Evolutionary conservation across 2,113 vertebrate species (phyloP).

Genomic region (Semnopithecus entellus): DNA sequence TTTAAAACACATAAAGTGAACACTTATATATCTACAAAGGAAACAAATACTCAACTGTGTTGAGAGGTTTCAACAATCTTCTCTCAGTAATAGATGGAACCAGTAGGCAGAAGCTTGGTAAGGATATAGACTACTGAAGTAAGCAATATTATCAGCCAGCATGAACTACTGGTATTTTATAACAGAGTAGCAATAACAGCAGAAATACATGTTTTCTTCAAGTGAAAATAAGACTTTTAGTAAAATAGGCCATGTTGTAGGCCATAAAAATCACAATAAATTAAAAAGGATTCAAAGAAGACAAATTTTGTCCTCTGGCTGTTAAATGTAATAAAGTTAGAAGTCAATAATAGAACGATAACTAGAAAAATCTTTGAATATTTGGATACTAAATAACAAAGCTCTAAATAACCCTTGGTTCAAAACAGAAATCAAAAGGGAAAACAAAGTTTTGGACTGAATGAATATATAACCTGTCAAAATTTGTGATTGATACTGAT

Average conservation of each 20-base stretch:
- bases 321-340: neutral
- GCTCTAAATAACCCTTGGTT: neutral
- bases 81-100: neutral
- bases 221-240: neutral
- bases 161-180: neutral
- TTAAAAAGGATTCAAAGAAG: neutral
- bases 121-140: neutral
- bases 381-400: neutral
- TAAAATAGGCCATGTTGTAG: neutral
- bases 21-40: neutral
- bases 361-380: neutral
- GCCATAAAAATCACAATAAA: neutral
- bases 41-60: neutral
- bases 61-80: neutral
- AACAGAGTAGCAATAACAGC: neutral
- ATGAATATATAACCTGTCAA: neutral
- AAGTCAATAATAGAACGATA: neutral
- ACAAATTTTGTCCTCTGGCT: neutral
- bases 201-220: neutral
- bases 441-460: neutral
- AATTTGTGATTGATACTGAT: neutral
- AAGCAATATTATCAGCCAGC: neutral
- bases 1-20: neutral
- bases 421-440: neutral
- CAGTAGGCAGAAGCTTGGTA: neutral